A percentile compares a stretch with the other conserved stretches of the same genome.
Evolutionary conservation across 35 echinoderm and acorn worm genomes (phyloP).

Genomic region (Holothuria glaberrima): DNA sequence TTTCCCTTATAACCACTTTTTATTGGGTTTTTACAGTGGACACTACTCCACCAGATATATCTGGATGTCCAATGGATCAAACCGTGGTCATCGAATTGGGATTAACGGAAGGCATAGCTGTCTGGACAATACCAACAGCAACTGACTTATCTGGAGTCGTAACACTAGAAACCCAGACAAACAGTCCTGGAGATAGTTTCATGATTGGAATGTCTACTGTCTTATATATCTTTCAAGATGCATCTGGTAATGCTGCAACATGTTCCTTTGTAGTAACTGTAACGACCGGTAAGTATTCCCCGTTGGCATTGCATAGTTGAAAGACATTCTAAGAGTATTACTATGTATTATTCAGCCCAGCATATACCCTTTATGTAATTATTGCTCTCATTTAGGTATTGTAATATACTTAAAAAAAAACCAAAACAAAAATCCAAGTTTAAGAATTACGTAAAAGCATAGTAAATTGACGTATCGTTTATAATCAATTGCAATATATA

Average conservation of each 20-base stretch:
- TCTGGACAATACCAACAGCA: conserved; percentile 70
- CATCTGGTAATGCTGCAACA: conserved; percentile 60
- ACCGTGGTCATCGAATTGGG: conserved; percentile 17
- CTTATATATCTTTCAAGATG: conserved; percentile 72
- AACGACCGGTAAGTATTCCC: conserved; percentile 1
- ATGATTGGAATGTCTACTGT: conserved; percentile 57
- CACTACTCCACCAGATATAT: conserved; percentile 27
- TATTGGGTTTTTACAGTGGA: conserved; percentile 14
- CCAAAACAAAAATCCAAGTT: too few relatives aligned
- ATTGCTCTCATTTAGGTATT: too few relatives aligned
- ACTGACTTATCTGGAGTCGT: conserved; percentile 70
- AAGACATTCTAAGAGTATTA: too few relatives aligned
- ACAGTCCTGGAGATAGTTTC: conserved; percentile 65
- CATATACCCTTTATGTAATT: too few relatives aligned
- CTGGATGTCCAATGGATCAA: conserved; percentile 7
- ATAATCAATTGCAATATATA: too few relatives aligned
- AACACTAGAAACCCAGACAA: conserved; percentile 11
- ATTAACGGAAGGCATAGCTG: not conserved
- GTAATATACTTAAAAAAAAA: too few relatives aligned
- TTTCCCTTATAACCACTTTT: not conserved
- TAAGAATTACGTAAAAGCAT: too few relatives aligned
- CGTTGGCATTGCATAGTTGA: too few relatives aligned
- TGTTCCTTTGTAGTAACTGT: conserved; percentile 73
- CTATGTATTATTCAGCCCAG: too few relatives aligned
- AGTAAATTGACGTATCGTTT: too few relatives aligned